Evolutionary conservation across 2,888 invertebrate genomes (phyloP).

Genomic region (Odontomyia ornata): DNA sequence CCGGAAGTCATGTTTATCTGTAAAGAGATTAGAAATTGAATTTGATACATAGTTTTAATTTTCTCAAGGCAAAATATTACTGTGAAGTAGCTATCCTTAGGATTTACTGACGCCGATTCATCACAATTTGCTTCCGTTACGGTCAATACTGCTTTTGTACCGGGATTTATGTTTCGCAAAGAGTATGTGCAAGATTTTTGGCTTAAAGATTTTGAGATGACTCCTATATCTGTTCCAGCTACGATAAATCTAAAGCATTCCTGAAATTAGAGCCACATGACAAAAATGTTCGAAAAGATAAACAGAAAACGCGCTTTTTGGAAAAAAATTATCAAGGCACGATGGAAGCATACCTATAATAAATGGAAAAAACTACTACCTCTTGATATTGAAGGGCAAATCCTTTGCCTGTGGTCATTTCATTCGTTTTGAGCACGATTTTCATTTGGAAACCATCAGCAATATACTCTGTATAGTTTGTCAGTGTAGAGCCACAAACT

Average conservation of each 20-base stretch:
- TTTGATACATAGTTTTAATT: background rate
- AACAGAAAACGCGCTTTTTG: too few species aligned
- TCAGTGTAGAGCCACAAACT: background rate
- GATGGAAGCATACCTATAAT: too few species aligned
- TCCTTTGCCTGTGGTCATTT: background rate
- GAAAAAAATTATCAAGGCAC: too few species aligned
- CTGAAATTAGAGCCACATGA: background rate
- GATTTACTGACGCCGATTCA: background rate
- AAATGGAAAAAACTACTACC: slow-evolving; percentile 6
- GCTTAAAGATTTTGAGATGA: background rate
- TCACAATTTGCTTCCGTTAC: slow-evolving; percentile 25
- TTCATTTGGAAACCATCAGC: background rate
- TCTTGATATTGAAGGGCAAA: slow-evolving; percentile 32
- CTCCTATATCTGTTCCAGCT: background rate
- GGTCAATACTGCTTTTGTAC: slow-evolving; percentile 16
- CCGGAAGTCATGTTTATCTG: slow-evolving; percentile 8
- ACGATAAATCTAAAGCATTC: background rate
- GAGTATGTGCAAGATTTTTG: background rate
- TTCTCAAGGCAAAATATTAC: too few species aligned
- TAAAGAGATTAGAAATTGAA: background rate
- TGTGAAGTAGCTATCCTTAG: slow-evolving; percentile 3
- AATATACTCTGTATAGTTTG: background rate
- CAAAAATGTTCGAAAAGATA: background rate
- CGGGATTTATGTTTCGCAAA: background rate
- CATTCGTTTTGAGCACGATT: slow-evolving; percentile 23